Base-by-base conservation (phyloP, 2,888 invertebrate species). In the Lepidochrysops patricia region DNA sequence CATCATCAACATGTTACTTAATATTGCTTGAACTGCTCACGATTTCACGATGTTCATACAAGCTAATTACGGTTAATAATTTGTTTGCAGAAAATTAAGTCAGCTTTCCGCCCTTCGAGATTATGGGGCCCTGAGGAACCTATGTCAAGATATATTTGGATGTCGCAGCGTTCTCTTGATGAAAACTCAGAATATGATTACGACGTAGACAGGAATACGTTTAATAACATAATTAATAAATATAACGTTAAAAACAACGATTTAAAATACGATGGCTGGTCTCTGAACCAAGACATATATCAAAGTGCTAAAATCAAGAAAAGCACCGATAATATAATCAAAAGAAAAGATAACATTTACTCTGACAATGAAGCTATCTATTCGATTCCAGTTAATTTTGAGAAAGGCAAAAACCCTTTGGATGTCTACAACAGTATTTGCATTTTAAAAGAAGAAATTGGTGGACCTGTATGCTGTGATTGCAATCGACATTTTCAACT, bases 41-140 rank as follows among this genome's bases (percentile, higher is more conserved):
- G n/a, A 15, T 13, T 3, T 26, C 49, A 50, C 27, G n/a, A 15
- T 13, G 7, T 52, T 13, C 7, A 19, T 19, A 54, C 9, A 50
- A 50, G 25, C 5, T 4, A 2, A 50, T 48, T 29, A 4, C 19
- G 29, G 23, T 37, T 43, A 5, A 27, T 58, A 25, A 43, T 54
- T 52, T 50, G 19, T 62, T 62, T 32, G 2, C 76, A 89, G 89
- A 89, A 89, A 85, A 78, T 88, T 63, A 72, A 77, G 29, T 79
- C 88, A 50, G 79, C 88, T 0, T 89, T 89, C 68, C 77, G 76
- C n/a, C 79, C 87, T 4, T 87, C 88, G 0, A 75, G 85, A 15
- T 73, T 85, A 12, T 89, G 89, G 89, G 89, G 89, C 9, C 89
- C 89, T 23, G 87, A 88, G 67, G 89, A 89, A 66, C 89, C 88